Evolutionary conservation across 2,797 vertebrate species (phyloP).

Genomic region (Dryobates pubescens): DNA sequence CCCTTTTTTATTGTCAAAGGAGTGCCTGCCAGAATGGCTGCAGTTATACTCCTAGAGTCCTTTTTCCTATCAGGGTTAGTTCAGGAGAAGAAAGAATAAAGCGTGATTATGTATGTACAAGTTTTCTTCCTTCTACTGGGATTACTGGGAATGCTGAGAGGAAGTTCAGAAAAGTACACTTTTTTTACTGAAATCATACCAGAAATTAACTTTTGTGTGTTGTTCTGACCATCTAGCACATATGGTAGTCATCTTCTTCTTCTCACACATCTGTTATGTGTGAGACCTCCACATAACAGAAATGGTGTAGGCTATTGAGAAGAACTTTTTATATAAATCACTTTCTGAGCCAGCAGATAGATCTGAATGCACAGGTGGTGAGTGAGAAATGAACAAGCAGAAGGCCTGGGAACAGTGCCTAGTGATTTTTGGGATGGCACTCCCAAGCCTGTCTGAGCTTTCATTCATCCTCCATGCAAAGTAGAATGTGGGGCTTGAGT

Average conservation of each 20-base stretch:
- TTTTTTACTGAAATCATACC: neutral
- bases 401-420: constrained; percentile 51
- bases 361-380: constrained; percentile 62
- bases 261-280: neutral
- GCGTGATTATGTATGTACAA: neutral
- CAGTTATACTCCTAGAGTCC: neutral
- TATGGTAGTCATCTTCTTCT: neutral
- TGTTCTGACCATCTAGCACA: neutral
- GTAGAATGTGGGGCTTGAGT: neutral
- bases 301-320: neutral
- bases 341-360: constrained; percentile 36
- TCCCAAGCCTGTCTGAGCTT: constrained; percentile 5
- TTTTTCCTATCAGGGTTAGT: neutral
- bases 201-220: neutral
- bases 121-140: neutral
- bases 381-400: constrained; percentile 56
- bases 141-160: neutral
- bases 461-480: constrained; percentile 29
- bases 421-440: constrained; percentile 48
- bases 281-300: neutral
- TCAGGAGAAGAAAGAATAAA: neutral
- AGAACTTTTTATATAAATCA: constrained; percentile 8
- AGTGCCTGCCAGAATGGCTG: neutral
- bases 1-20: neutral
- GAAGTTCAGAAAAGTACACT: neutral